phyloP scores from a whole-genome alignment of 2,797 vertebrate species.

The Anguilla obscura region DNA sequence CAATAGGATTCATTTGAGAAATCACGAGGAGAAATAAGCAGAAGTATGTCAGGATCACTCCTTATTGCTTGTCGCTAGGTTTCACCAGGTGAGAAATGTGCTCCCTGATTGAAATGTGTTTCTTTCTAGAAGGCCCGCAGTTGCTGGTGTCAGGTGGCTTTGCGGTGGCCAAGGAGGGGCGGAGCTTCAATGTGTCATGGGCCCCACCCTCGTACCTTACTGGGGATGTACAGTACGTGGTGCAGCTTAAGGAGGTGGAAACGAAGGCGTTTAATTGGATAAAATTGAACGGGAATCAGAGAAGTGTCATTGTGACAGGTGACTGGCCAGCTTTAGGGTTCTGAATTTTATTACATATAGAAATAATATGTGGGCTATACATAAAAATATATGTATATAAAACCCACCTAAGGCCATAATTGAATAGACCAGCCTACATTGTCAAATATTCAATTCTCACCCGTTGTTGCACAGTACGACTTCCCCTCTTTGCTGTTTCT shows the following conservation, averaged over 20 bases:
- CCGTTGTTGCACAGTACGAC: neutral
- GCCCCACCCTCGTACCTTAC: neutral
- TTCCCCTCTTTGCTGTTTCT: constrained; percentile 41
- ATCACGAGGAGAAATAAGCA: neutral
- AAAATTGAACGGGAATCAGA: constrained; percentile 55
- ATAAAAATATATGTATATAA: too few species aligned
- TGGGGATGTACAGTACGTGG: constrained; percentile 56
- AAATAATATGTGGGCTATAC: too few species aligned
- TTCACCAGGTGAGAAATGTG: neutral
- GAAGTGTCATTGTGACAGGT: constrained; percentile 59
- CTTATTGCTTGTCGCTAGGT: neutral
- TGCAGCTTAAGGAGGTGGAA: constrained; percentile 63
- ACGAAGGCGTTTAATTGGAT: constrained; percentile 64
- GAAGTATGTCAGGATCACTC: neutral
- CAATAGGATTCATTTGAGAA: neutral
- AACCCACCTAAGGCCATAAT: too few species aligned
- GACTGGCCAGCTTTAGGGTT: neutral
- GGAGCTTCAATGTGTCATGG: constrained; percentile 65
- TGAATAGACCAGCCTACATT: neutral
- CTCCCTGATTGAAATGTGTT: neutral
- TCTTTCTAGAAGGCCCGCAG: constrained; percentile 48
- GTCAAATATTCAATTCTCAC: neutral
- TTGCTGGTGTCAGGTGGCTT: constrained; percentile 31
- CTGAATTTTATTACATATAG: constrained; percentile 28
- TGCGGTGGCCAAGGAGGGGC: constrained; percentile 38